phyloP scores from a whole-genome alignment of 2,888 invertebrate genomes.

The Byasa hedistus region DNA sequence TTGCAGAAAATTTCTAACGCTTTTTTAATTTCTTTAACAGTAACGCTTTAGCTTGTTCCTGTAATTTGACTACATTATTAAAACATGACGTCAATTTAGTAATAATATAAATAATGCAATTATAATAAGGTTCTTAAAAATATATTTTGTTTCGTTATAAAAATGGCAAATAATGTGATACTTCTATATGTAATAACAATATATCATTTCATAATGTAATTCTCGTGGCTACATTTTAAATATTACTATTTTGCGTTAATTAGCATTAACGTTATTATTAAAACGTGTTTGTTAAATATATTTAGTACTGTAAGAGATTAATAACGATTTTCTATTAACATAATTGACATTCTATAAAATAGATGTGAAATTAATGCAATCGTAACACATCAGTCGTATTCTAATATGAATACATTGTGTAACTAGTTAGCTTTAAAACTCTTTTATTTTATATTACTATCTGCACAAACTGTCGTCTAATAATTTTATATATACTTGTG shows the following conservation, averaged over 20 bases:
- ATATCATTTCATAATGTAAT: not conserved
- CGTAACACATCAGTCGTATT: not conserved
- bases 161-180: slow-evolving; percentile 22
- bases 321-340: not conserved
- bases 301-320: not conserved
- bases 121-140: not conserved
- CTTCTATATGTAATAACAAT: slow-evolving; percentile 13
- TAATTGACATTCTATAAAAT: not conserved
- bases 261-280: not conserved
- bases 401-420: too few species aligned
- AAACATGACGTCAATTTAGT: not conserved
- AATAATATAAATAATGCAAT: not conserved
- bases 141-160: not conserved
- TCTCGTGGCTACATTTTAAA: not conserved
- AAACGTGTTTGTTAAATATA: not conserved
- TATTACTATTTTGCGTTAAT: not conserved
- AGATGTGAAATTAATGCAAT: not conserved
- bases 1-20: not conserved
- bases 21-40: not conserved
- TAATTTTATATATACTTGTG: too few species aligned
- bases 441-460: too few species aligned
- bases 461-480: too few species aligned
- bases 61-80: not conserved
- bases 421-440: too few species aligned
- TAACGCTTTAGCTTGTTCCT: not conserved